Percentiles rank a stretch among this genome's conserved stretches.
phyloP scores from a whole-genome alignment of 1,140 invertebrate species.

The Microplitis mediator region DNA sequence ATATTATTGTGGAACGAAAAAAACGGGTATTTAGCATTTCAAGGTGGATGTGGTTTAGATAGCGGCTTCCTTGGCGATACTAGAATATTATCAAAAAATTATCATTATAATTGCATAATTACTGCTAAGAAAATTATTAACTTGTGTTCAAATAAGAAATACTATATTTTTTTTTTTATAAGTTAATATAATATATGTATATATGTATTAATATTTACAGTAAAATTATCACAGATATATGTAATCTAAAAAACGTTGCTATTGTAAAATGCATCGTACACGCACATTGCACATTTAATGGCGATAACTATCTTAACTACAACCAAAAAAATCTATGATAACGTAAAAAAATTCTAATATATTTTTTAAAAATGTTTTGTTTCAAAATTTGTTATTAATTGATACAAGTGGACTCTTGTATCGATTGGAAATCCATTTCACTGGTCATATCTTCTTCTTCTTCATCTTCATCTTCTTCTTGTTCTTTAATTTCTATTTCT shows the following conservation, averaged over 20 bases:
- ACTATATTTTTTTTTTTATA: conserved; percentile 38
- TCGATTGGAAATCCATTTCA: conserved; percentile 35
- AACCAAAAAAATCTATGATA: neutral
- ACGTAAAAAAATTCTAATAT: neutral
- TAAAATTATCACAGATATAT: conserved; percentile 62
- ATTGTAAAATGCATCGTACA: conserved; percentile 53
- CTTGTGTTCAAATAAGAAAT: neutral
- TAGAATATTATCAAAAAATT: neutral
- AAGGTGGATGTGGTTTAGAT: conserved; percentile 34
- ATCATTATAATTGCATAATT: neutral
- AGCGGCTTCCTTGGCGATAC: conserved; percentile 36
- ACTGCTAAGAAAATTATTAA: conserved; percentile 26
- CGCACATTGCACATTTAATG: conserved; percentile 44
- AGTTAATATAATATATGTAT: conserved; percentile 54
- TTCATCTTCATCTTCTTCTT: neutral
- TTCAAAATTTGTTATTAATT: conserved; percentile 33
- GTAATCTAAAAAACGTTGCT: conserved; percentile 58
- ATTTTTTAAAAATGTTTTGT: neutral
- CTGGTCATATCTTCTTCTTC: conserved; percentile 33
- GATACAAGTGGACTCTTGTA: conserved; percentile 23
- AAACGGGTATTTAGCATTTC: neutral
- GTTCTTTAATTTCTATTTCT: neutral
- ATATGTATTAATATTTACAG: conserved; percentile 45
- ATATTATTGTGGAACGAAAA: neutral
- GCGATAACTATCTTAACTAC: conserved; percentile 32